Evolutionary conservation across 2,113 vertebrate genomes (phyloP), one percentile per base, ranked within the genome.

Genomic region (Platysternon megacephalum): DNA sequence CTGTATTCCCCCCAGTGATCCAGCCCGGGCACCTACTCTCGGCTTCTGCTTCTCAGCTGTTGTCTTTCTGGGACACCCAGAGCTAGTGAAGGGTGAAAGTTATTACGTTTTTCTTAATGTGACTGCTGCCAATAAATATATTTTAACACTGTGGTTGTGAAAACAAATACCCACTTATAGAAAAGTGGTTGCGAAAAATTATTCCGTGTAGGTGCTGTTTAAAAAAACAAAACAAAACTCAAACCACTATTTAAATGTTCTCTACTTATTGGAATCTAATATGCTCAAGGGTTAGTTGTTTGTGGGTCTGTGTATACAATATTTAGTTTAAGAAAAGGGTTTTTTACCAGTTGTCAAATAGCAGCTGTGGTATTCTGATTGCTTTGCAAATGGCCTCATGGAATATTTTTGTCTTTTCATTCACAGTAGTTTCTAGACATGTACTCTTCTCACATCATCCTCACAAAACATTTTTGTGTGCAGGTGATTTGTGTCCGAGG

Each of bases 401-500:
- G 85, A 80, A 79, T 86, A 58, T n/a, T 68, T 68, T 68, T 17
- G 35, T 93, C 29, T 17, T 11, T 55, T 93, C 39, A 46, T 90
- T 85, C 68, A 53, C 0, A 0, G 87, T 87, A 53, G 56, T 14
- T 96, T 35, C 79, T 80, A 46, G 35, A 49, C 44, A 79, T 39
- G 39, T 26, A 3, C 3, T 84, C 89, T 72, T 92, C 95, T 61
- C 32, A 4, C 58, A 48, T 89, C 81, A 42, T 12, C 90, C 79
- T 89, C 92, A 39, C 0, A 6, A 88, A 87, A 94, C 68, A 52
- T 89, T 29, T 72, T 86, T 56, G 5, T 88, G 39, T 28, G 12
- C 56, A 0, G 0, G 83, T 49, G 49, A 1, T 72, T 29, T n/a
- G 35, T 87, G 72, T 85, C 0, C 21, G 61, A 1, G 39, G 74